These are phyloP conservation scores for Sialis fuliginosa DNA, from an alignment of 2,888 invertebrate genomes.

Conservation along the genomic window DNA sequence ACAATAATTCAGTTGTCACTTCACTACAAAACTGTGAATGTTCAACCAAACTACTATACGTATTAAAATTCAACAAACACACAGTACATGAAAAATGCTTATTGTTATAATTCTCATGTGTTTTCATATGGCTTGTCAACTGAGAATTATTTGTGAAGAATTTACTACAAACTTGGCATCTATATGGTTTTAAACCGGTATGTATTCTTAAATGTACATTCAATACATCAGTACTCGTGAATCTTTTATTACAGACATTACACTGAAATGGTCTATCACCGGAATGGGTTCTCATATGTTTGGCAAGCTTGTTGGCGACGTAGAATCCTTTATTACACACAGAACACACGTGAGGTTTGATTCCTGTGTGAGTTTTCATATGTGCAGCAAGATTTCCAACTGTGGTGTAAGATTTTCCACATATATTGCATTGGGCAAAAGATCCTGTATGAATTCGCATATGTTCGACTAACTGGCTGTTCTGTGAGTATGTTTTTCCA, in stretches of 20 bases:
- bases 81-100: no score
- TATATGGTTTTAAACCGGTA: constrained; percentile 13
- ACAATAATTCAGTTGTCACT: no score
- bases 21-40: no score
- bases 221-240: constrained; percentile 13
- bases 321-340: constrained; percentile 17
- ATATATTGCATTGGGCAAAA: constrained; percentile 14
- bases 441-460: constrained; percentile 18
- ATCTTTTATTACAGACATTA: constrained; percentile 13
- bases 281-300: constrained; percentile 21
- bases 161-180: constrained; percentile 12
- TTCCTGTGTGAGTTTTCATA: constrained; percentile 17
- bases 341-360: constrained; percentile 15
- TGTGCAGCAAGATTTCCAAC: constrained; percentile 15
- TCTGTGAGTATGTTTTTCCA: constrained; percentile 15
- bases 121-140: constrained; percentile 12
- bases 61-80: no score
- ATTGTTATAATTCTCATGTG: constrained; percentile 5
- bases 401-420: constrained; percentile 15
- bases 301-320: constrained; percentile 15
- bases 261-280: constrained; percentile 21
- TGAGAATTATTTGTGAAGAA: constrained; percentile 14
- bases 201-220: constrained; percentile 13
- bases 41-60: no score
- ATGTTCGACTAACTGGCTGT: constrained; percentile 14